Percentiles rank a stretch among this genome's conserved stretches.
These are phyloP conservation scores for Pelmatolapia mariae DNA, from an alignment of 2,113 vertebrate genomes.

Conservation along the genomic window DNA sequence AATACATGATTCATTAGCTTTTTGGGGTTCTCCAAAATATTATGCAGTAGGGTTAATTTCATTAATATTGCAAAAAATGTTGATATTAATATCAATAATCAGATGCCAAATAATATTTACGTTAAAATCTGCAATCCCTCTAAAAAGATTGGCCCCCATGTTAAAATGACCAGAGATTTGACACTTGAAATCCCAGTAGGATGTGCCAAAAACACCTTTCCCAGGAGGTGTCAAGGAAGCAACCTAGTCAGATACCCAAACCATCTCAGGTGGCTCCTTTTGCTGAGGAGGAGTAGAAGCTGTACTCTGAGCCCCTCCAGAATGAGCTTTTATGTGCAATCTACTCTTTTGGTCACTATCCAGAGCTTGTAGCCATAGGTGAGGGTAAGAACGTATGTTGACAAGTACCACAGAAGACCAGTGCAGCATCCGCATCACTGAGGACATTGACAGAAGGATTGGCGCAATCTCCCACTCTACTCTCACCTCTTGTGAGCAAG, in stretches of 20 bases:
- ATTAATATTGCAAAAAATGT: not conserved
- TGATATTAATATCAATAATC: not conserved
- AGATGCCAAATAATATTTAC: not conserved
- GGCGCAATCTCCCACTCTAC: not conserved
- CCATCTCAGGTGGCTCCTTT: not conserved
- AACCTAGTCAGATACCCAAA: not conserved
- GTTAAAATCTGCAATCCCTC: not conserved
- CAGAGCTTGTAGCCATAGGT: not conserved
- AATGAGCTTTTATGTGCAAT: not conserved
- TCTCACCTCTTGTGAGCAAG: not conserved
- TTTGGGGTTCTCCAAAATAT: not conserved
- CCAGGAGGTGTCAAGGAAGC: not conserved
- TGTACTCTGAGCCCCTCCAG: not conserved
- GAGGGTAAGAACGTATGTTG: not conserved
- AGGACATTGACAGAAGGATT: not conserved
- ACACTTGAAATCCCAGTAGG: not conserved
- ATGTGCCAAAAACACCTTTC: not conserved
- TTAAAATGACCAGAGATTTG: not conserved
- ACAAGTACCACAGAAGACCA: not conserved
- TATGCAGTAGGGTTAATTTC: not conserved
- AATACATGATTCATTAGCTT: not conserved
- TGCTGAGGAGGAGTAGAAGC: not conserved
- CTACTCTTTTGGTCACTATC: not conserved
- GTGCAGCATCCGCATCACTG: not conserved
- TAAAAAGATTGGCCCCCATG: rapidly evolving